These are phyloP conservation scores for Girardinichthys multiradiatus DNA, from an alignment of 2,113 vertebrate species.

Conservation along the genomic window DNA sequence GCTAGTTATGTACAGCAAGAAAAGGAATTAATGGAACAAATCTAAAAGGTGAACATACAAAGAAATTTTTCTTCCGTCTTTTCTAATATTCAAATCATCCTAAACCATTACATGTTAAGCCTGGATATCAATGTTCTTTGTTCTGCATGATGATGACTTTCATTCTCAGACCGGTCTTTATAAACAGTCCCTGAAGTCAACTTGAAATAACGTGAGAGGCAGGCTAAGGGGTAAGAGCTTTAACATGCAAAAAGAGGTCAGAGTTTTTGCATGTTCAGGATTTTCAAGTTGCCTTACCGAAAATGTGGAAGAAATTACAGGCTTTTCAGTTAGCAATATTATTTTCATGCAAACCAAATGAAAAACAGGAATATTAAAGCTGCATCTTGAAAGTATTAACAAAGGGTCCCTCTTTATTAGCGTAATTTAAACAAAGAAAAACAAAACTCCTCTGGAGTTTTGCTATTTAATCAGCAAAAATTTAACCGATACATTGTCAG, in stretches of 20 bases:
- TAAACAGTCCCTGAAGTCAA: not conserved
- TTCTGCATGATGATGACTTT: not conserved
- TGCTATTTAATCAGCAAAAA: conserved; percentile 19
- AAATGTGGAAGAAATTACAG: conserved; percentile 1
- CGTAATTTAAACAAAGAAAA: conserved; percentile 11
- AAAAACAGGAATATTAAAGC: conserved; percentile 12
- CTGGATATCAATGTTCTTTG: not conserved
- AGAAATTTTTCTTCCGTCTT: no score
- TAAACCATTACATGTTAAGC: no score
- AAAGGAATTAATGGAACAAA: no score
- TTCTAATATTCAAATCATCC: no score
- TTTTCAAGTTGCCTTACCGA: conserved; percentile 1
- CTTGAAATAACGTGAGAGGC: not conserved
- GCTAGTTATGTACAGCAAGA: no score
- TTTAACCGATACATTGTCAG: conserved; percentile 34
- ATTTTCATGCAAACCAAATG: not conserved
- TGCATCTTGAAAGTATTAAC: conserved; percentile 24
- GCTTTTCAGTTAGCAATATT: not conserved
- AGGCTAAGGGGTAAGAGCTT: not conserved
- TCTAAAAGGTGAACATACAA: no score
- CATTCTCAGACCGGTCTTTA: not conserved
- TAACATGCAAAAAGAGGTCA: conserved; percentile 1
- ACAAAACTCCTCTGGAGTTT: conserved; percentile 25
- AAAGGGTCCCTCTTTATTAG: not conserved
- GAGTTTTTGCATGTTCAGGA: not conserved